Conservation (phyloP, 1,140 invertebrate genomes). For the Coelopa frigida region DNA sequence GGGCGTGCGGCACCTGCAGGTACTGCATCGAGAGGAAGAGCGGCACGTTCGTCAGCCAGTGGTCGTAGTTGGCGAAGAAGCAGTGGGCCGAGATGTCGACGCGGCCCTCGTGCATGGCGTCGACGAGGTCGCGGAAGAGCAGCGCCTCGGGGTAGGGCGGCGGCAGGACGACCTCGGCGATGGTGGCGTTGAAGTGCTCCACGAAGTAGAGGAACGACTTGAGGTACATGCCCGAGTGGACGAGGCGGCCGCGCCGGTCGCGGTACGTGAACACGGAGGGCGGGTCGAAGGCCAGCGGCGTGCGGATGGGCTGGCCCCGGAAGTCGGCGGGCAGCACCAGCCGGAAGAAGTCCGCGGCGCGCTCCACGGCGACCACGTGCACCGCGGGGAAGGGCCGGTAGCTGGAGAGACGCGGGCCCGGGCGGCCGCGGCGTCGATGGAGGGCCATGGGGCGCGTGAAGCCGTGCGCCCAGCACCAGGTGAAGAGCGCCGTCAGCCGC, state of each 20-base stretch:
- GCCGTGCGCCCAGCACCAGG: neutral
- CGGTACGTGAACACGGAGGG: too few species aligned
- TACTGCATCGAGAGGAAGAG: too few species aligned
- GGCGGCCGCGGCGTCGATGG: neutral
- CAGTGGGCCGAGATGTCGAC: neutral
- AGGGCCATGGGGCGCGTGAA: neutral
- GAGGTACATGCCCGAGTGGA: too few species aligned
- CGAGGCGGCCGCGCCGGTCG: too few species aligned
- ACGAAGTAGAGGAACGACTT: too few species aligned
- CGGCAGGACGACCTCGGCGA: too few species aligned
- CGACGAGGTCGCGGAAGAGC: too few species aligned
- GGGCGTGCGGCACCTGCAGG: too few species aligned
- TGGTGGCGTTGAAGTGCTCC: too few species aligned
- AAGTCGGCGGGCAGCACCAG: neutral
- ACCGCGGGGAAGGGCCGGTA: neutral
- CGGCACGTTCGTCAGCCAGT: neutral
- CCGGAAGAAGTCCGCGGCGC: neutral
- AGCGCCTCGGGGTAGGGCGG: too few species aligned
- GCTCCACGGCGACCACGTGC: neutral
- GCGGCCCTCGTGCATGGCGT: too few species aligned
- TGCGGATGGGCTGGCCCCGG: neutral
- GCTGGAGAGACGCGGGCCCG: neutral
- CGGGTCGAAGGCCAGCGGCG: neutral
- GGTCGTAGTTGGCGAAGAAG: neutral
- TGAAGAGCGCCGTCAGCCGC: neutral